Evolutionary conservation across 1,140 invertebrate genomes (phyloP).

Genomic region (Subanguina moxae): DNA sequence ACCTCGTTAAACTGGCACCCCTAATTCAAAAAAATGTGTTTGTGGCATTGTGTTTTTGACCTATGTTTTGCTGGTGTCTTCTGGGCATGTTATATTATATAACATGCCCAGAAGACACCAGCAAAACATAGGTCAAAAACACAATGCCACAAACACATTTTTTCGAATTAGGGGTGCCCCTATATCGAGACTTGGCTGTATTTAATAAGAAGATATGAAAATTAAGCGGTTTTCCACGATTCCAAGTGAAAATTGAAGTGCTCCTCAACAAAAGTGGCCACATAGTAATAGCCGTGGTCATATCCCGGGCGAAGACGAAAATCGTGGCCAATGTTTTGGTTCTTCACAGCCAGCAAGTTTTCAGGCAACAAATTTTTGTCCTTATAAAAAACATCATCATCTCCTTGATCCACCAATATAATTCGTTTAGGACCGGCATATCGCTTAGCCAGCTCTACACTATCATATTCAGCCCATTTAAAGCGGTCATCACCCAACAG

Average conservation of each 20-base stretch:
- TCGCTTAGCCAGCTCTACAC: conserved; percentile 74
- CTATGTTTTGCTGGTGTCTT: too few relatives aligned
- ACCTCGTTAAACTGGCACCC: too few relatives aligned
- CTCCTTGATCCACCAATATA: conserved; percentile 82
- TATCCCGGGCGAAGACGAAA: conserved; percentile 77
- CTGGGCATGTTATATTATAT: not conserved
- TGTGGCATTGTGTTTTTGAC: too few relatives aligned
- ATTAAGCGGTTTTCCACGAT: conserved; percentile 5
- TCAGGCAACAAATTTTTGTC: conserved; percentile 78
- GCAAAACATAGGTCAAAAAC: too few relatives aligned
- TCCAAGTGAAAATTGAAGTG: conserved; percentile 68
- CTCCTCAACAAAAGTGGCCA: conserved; percentile 84
- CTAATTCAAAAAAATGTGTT: too few relatives aligned
- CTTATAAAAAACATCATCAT: conserved; percentile 75
- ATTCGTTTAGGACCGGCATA: conserved; percentile 79
- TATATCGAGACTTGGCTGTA: too few relatives aligned
- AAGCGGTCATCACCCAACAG: conserved; percentile 60
- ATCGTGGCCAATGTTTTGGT: conserved; percentile 69
- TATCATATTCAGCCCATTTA: conserved; percentile 82
- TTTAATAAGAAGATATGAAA: not conserved
- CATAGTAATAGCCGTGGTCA: conserved; percentile 93
- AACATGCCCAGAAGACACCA: not conserved
- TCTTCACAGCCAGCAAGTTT: conserved; percentile 70
- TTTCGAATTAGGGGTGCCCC: too few relatives aligned
- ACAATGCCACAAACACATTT: too few relatives aligned